Conservation (phyloP, 2,113 vertebrate species). For the Pituophis catenifer region DNA sequence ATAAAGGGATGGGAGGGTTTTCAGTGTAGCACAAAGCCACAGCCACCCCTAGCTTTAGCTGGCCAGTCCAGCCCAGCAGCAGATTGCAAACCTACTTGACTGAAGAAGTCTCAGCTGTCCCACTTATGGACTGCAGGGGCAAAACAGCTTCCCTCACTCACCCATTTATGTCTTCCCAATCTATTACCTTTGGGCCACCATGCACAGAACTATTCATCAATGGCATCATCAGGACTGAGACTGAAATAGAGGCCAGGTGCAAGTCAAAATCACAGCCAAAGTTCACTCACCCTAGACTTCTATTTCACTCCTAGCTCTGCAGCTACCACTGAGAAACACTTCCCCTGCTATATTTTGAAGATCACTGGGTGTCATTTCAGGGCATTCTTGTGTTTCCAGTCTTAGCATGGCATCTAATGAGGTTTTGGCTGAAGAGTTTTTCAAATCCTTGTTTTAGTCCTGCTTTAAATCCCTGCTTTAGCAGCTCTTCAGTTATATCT, state of each 20-base stretch:
- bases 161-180: not conserved
- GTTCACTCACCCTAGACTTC: not conserved
- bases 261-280: not conserved
- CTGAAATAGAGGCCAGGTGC: not conserved
- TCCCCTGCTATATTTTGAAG: not conserved
- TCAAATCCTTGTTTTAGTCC: not conserved
- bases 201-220: too few species aligned
- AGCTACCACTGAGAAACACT: not conserved
- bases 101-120: not conserved
- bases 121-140: not conserved
- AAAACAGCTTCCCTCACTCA: not conserved
- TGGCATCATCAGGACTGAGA: not conserved
- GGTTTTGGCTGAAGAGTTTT: not conserved
- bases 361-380: not conserved
- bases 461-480: not conserved
- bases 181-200: not conserved
- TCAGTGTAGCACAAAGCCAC: not conserved
- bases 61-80: not conserved
- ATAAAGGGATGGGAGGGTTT: not conserved
- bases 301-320: not conserved
- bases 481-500: not conserved
- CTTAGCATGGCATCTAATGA: not conserved
- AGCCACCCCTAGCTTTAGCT: not conserved
- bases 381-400: not conserved
- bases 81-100: not conserved